phyloP scores from a whole-genome alignment of 2,888 invertebrate species.

The Listrodromus nycthemerus region DNA sequence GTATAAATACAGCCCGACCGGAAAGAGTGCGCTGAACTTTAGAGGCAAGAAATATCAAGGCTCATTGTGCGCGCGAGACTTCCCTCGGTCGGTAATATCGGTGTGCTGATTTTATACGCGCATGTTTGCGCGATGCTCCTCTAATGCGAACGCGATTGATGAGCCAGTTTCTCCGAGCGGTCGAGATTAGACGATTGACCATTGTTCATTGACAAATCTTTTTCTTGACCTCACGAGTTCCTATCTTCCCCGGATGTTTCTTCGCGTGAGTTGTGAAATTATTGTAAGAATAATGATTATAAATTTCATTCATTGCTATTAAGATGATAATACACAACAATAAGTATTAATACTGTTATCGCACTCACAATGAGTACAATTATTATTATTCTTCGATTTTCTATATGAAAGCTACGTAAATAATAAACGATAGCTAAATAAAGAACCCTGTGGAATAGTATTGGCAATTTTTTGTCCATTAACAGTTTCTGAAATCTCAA shows the following conservation, averaged over 20 bases:
- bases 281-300: too few species aligned
- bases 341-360: too few species aligned
- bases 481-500: too few species aligned
- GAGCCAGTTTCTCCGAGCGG: slow-evolving; percentile 81
- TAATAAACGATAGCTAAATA: too few species aligned
- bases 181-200: slow-evolving; percentile 75
- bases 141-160: slow-evolving; percentile 75
- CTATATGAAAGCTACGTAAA: too few species aligned
- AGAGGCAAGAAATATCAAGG: slow-evolving; percentile 81
- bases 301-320: too few species aligned
- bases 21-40: slow-evolving; percentile 82
- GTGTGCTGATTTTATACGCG: not conserved
- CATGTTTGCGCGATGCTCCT: slow-evolving; percentile 60
- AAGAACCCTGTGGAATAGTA: too few species aligned
- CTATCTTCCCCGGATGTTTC: not conserved
- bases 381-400: too few species aligned
- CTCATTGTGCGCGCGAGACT: slow-evolving; percentile 69
- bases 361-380: too few species aligned
- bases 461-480: too few species aligned
- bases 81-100: not conserved
- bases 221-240: not conserved
- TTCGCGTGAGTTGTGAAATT: not conserved
- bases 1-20: slow-evolving; percentile 72
- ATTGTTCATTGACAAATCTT: slow-evolving; percentile 74
- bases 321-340: too few species aligned